A percentile compares a stretch with the other conserved stretches of the same genome.
These are phyloP conservation scores for Tholera decimalis DNA, from an alignment of 2,888 invertebrate species.

Conservation along the genomic window DNA sequence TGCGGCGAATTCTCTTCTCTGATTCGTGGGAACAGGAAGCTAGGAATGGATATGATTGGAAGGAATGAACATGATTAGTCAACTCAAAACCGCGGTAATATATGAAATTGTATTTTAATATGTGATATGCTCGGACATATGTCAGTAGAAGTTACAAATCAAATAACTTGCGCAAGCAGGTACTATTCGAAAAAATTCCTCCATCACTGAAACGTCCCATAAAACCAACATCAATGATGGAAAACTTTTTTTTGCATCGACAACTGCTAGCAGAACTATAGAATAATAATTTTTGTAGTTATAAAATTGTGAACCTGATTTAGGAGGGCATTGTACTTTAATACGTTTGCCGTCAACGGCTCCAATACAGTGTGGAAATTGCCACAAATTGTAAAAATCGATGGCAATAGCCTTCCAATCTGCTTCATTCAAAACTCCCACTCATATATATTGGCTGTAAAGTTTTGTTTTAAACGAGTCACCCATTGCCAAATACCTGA, in stretches of 20 bases:
- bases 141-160: too few relatives aligned
- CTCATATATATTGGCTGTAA: slow-evolving; percentile 30
- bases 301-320: slow-evolving; percentile 37
- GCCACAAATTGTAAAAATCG: slow-evolving; percentile 32
- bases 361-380: slow-evolving; percentile 46
- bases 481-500: slow-evolving; percentile 37
- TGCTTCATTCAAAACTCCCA: slow-evolving; percentile 34
- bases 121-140: too few relatives aligned
- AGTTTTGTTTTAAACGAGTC: slow-evolving; percentile 28
- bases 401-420: slow-evolving; percentile 23
- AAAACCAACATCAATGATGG: slow-evolving; percentile 25
- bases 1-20: too few relatives aligned
- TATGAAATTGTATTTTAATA: too few relatives aligned
- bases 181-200: slow-evolving; percentile 14
- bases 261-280: slow-evolving; percentile 31
- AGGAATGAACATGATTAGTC: too few relatives aligned
- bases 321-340: slow-evolving; percentile 45
- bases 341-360: slow-evolving; percentile 30
- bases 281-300: slow-evolving; percentile 43
- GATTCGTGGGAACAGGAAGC: too few relatives aligned
- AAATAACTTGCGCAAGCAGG: too few relatives aligned
- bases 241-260: slow-evolving; percentile 33
- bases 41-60: too few relatives aligned
- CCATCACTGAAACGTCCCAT: slow-evolving; percentile 8
- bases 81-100: too few relatives aligned